Conservation (phyloP, 2,113 vertebrate genomes). For the Solenodon paradoxus region DNA sequence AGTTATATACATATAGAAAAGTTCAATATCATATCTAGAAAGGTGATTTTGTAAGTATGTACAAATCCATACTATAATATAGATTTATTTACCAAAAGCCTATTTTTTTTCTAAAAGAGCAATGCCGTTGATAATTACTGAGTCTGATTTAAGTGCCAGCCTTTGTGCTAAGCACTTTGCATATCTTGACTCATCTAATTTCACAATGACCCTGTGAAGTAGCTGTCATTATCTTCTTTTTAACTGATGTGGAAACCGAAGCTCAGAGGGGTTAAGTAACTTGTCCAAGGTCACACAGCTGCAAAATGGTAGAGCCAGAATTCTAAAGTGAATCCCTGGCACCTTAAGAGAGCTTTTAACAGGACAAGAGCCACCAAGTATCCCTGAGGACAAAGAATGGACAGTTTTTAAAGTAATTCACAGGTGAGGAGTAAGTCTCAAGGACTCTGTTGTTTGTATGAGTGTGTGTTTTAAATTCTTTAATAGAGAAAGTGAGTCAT, state of each 20-base stretch:
- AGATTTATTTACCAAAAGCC: neutral
- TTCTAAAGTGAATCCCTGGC: slow-evolving; percentile 12
- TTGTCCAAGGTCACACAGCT: neutral
- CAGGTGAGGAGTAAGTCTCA: neutral
- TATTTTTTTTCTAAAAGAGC: neutral
- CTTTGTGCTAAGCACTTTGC: slow-evolving; percentile 16
- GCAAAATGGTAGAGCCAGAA: neutral
- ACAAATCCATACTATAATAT: neutral
- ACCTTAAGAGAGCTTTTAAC: neutral
- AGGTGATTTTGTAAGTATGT: neutral
- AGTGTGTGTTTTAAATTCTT: neutral
- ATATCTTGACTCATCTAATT: neutral
- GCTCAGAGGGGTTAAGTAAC: neutral
- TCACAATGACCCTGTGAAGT: neutral
- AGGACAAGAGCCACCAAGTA: neutral
- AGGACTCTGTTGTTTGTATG: slow-evolving; percentile 20
- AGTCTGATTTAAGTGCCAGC: neutral
- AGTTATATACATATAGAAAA: neutral
- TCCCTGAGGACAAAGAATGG: neutral
- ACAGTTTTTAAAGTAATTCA: slow-evolving; percentile 28
- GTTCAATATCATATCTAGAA: no score
- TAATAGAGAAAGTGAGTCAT: slow-evolving; percentile 50
- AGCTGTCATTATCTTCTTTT: neutral
- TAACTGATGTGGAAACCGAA: slow-evolving; percentile 18
- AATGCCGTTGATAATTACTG: neutral